Evolutionary conservation across 2,797 vertebrate species (phyloP).

Genomic region (Tragopan temminckii): DNA sequence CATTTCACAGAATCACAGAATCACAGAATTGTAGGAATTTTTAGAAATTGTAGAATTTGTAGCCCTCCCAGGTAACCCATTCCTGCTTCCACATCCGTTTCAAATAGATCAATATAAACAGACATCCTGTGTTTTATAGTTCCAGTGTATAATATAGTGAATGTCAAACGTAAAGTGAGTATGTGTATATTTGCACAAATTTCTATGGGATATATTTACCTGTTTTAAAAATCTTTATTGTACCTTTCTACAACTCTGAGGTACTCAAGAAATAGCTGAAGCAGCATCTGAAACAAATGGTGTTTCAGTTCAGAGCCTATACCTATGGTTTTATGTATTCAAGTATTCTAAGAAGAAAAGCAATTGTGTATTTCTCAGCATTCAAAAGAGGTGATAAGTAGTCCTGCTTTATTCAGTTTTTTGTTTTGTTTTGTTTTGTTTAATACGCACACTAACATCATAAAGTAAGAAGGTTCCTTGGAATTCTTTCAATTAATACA

Average conservation of each 20-base stretch:
- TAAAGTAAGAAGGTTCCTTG: conserved; percentile 24
- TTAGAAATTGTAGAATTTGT: no score
- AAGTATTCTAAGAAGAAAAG: not conserved
- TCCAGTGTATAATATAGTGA: not conserved
- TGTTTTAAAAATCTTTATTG: not conserved
- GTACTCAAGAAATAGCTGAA: not conserved
- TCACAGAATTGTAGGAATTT: no score
- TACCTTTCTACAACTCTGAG: not conserved
- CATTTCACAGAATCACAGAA: no score
- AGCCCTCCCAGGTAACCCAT: no score
- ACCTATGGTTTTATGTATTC: not conserved
- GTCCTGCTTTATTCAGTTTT: not conserved
- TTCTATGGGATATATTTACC: not conserved
- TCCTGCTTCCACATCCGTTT: not conserved
- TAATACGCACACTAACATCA: not conserved
- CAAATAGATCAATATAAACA: not conserved
- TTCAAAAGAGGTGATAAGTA: not conserved
- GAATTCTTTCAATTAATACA: conserved; percentile 49
- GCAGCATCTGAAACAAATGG: not conserved
- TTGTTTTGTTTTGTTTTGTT: not conserved
- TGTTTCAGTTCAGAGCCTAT: not conserved
- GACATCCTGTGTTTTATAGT: not conserved
- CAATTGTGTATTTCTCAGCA: not conserved
- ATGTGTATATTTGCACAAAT: not conserved
- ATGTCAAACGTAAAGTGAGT: not conserved